Evolutionary conservation across 2,888 invertebrate species (phyloP).

Genomic region (Smittia sp.): DNA sequence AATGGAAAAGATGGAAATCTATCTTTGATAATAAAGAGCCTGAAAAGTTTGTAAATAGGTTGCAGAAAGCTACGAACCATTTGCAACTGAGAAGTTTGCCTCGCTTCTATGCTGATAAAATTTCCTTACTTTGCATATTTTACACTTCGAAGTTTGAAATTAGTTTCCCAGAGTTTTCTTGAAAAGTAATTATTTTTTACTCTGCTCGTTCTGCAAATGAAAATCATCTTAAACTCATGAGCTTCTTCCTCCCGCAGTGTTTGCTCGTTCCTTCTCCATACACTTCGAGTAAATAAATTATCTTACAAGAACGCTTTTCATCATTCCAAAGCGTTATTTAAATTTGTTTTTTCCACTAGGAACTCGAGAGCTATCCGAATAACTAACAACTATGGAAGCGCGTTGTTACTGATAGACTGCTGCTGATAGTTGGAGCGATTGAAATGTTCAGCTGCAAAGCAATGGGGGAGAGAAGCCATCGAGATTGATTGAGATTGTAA

Average conservation of each 20-base stretch:
- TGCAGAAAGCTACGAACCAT: constrained; percentile 16
- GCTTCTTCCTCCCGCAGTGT: not conserved
- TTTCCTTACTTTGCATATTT: constrained; percentile 36
- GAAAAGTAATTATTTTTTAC: constrained; percentile 33
- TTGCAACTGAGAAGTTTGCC: not conserved
- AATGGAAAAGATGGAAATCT: not conserved
- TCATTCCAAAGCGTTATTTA: not conserved
- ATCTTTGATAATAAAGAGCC: not conserved
- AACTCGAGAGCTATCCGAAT: no score
- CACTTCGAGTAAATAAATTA: not conserved
- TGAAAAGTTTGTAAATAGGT: not conserved
- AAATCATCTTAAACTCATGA: constrained; percentile 18
- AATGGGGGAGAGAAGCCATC: not conserved
- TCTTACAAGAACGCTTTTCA: no score
- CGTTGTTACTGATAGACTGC: not conserved
- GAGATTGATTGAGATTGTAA: constrained; percentile 8
- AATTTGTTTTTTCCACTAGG: not conserved
- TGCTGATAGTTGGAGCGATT: not conserved
- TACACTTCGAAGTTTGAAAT: constrained; percentile 21
- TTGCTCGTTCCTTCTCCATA: not conserved
- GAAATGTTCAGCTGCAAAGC: not conserved
- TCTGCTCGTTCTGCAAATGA: not conserved
- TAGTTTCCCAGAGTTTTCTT: constrained; percentile 23
- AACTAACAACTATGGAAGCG: not conserved
- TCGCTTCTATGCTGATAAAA: constrained; percentile 18